Base-by-base conservation (phyloP, 2,797 vertebrate species). In the Avahi laniger region DNA sequence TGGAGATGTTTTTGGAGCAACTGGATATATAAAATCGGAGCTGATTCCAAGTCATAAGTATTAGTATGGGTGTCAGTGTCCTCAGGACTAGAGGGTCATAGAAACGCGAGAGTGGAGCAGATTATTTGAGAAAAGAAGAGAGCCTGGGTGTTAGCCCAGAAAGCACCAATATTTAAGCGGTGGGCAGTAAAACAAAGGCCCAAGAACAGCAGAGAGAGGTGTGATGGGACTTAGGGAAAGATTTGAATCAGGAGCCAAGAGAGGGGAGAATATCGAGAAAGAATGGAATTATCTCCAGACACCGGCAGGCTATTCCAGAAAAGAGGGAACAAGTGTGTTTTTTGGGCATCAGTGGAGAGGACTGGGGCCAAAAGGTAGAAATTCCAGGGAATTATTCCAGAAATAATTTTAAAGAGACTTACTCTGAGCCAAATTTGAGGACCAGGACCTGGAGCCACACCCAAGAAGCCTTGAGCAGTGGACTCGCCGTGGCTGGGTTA, bases 1-100 rank as follows among this genome's bases (percentile, higher is more conserved):
- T 86, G 80, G 54, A 91, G 33, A 88, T 61, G 48, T 87, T 89
- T 92, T 63, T 70, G 59, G 76, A 86, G 22, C 73, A 82, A 59
- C 46, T 78, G 5, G 54, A 88, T 69, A 17, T 61, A 18, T 48
- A 85, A 69, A 80, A 50, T 38, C 46, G 14, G 17, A 70, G 79
- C 43, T 80, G 61, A 89, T 85, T 95, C 69, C 41, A 24, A 57
- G 41, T 93, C 38, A 35, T 46, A 80, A 54, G 70, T 54, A 22
- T 59, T 83, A n/a, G 38, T 38, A 18, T 73, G 20, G 50, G 61
- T 54, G 43, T 84, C 72, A 46, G 48, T 61, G 50, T 81, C 65
- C 63, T 93, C 54, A 61, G 59, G 28, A 43, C 41, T 0, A 30
- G 38, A 93, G 46, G 38, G 52, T 24, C 63, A 38, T 7, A n/a